phyloP scores from a whole-genome alignment of 1,140 invertebrate genomes.

The Bursaphelenchus mucronatus region DNA sequence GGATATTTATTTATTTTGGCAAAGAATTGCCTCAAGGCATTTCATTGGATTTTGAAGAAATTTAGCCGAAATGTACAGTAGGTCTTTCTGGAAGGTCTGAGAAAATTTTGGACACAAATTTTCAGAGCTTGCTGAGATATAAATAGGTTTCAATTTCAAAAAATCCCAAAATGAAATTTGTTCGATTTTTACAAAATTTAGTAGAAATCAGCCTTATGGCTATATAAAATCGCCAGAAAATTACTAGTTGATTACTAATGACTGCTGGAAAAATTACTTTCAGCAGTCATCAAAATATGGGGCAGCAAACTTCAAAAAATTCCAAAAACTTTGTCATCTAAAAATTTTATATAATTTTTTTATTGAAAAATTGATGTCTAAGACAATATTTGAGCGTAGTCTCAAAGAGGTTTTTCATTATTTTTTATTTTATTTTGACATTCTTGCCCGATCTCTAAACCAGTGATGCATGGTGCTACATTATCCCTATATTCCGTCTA shows the following conservation, averaged over 20 bases:
- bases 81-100: neutral
- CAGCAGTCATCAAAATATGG: neutral
- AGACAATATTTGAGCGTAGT: neutral
- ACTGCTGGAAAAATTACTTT: no score
- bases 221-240: no score
- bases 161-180: no score
- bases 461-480: slow-evolving; percentile 4
- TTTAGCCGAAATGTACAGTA: neutral
- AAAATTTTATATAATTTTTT: neutral
- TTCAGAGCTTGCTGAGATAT: neutral
- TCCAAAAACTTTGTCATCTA: slow-evolving; percentile 6
- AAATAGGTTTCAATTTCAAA: no score
- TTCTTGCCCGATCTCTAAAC: neutral
- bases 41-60: neutral
- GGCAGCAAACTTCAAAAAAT: neutral
- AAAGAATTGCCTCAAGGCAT: neutral
- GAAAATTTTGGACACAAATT: neutral
- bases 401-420: neutral
- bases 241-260: no score
- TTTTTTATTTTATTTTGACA: slow-evolving; percentile 9
- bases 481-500: neutral
- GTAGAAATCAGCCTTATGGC: no score
- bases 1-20: neutral
- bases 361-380: neutral
- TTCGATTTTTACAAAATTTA: no score